These are phyloP conservation scores for Peromyscus leucopus DNA, from an alignment of 2,113 vertebrate species.

Conservation along the genomic window DNA sequence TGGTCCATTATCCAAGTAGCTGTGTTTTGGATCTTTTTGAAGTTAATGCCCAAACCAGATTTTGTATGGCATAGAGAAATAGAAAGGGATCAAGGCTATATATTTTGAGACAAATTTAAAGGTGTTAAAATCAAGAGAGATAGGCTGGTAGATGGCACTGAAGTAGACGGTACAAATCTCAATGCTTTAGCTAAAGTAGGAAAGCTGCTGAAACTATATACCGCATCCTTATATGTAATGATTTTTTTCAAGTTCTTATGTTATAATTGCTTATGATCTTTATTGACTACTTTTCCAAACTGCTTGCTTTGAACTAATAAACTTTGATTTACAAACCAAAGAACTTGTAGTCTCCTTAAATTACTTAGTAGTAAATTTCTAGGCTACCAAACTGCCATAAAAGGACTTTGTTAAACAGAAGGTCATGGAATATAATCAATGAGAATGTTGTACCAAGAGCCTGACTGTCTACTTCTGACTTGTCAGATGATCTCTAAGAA, in stretches of 20 bases:
- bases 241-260: not conserved
- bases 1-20: not conserved
- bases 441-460: not conserved
- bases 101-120: constrained; percentile 40
- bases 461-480: constrained; percentile 11
- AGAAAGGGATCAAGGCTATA: not conserved
- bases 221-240: constrained; percentile 9
- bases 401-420: not conserved
- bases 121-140: constrained; percentile 8
- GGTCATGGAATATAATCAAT: not conserved
- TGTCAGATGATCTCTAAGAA: constrained; percentile 43
- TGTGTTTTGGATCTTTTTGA: constrained; percentile 7
- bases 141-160: not conserved
- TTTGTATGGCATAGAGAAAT: not conserved
- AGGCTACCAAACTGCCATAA: not conserved
- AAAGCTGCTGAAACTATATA: not conserved
- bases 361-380: constrained; percentile 52
- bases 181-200: not conserved
- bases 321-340: constrained; percentile 58
- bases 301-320: constrained; percentile 61
- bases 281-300: not conserved
- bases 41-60: not conserved
- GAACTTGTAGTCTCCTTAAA: constrained; percentile 51
- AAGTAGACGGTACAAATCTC: not conserved
- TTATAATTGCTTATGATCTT: not conserved